phyloP scores from a whole-genome alignment of 2,797 vertebrate genomes.

The Micrastur ruficollis region DNA sequence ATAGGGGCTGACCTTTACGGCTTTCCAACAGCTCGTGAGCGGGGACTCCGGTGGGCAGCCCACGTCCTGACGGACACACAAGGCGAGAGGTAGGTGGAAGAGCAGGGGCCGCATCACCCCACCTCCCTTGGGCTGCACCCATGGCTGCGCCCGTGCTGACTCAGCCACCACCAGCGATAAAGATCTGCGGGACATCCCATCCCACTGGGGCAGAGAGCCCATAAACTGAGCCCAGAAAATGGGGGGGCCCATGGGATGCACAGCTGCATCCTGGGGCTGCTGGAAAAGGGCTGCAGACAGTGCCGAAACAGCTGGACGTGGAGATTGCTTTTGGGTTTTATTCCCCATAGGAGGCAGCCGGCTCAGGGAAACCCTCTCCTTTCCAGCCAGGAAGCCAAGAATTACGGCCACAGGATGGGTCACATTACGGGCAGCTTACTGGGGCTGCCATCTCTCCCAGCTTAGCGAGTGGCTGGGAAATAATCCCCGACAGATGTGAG shows the following conservation, averaged over 20 bases:
- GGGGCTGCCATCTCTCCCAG: fast-evolving
- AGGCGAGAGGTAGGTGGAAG: neutral
- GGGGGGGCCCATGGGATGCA: neutral
- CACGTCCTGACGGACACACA: fast-evolving
- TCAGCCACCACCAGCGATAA: neutral
- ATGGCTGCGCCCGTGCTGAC: fast-evolving
- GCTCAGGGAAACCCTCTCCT: neutral
- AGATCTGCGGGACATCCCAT: neutral
- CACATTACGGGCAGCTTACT: neutral
- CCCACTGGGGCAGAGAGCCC: neutral
- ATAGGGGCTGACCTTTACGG: neutral
- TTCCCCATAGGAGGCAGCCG: neutral
- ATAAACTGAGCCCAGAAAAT: neutral
- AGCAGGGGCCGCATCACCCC: neutral
- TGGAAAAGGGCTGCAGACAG: neutral
- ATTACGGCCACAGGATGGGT: neutral
- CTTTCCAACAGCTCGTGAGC: fast-evolving
- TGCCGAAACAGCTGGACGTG: neutral
- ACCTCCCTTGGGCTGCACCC: fast-evolving
- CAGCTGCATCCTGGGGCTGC: neutral
- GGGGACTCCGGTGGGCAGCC: fast-evolving
- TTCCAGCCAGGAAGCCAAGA: neutral
- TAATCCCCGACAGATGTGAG: neutral
- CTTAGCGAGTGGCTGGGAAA: neutral
- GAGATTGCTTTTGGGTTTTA: neutral